Evolutionary conservation across 2,113 vertebrate genomes (phyloP), one percentile per base, ranked within the genome.

Genomic region (Poecilia latipinna): DNA sequence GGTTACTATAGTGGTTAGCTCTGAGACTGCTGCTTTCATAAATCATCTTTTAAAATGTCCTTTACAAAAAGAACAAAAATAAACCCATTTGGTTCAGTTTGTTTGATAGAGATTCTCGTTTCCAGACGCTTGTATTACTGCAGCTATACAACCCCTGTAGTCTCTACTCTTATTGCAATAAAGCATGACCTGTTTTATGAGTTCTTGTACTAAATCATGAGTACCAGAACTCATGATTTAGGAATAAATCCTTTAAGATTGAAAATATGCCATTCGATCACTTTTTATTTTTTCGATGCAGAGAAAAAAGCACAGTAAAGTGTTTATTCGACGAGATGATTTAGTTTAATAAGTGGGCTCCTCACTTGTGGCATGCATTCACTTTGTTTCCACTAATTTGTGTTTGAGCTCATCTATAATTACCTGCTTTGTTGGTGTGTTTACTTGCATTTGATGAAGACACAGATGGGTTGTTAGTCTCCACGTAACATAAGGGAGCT

Each of bases 11-110:
- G 74, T 73, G 39, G 66, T 63, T 35, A 89, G 84, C 80, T 88
- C 74, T 82, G 61, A 60, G 68, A 77, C 66, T 62, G 65, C 64
- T 71, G 54, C 78, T 62, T 89, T 92, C 83, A 88, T 78, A 71
- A 87, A 91, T 90, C 85, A 15, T 42, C 13, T 84, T 80, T 91
- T 93, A 93, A 78, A 87, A 89, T 88, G 90, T 88, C 72, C 82
- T 84, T 84, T 74, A 75, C 86, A 92, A 91, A 92, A 91, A 92
- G 29, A 86, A 91, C 13, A 15, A 42, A 42, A 42, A 11, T 88
- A 90, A 91, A 78, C 86, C 86, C 84, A 76, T 91, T 42, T 15
- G 39, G 81, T 89, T 89, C 29, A 2, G 84, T 87, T 88, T 72
- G 77, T 84, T 82, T 84, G 90, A 87, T 91, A 91, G 86, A 82